Evolutionary conservation across 2,113 vertebrate genomes (phyloP), one percentile per base, ranked within the genome.

Genomic region (Coptodon rendalli): DNA sequence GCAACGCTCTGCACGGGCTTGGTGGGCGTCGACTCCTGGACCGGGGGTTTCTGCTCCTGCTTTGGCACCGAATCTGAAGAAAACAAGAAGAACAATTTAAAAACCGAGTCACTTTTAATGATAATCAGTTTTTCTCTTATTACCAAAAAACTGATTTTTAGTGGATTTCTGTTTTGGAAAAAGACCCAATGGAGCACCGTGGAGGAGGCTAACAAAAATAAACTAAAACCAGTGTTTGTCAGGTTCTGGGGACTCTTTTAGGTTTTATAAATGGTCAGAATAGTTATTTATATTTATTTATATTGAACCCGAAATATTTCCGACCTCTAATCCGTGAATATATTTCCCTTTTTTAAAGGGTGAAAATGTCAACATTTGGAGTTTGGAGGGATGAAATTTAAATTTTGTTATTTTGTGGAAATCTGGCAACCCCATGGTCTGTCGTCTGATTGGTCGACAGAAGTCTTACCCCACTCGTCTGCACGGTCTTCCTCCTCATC

Each of bases 1-100:
- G 95, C 92, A 2, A 95, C 95, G 17, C 94, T 96, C 91, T 96
- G 95, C 73, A 96, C 93, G 0, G 96, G 95, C 40, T 95, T 95
- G 82, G 84, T 16, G 43, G 93, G 53, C 3, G 91, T 22, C 1
- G 96, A 92, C 59, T 97, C 96, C 90, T 95, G 95, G 54, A 95
- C 91, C 1, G 90, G 84, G 0, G 90, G 61, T 13, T 85, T 91
- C 59, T 92, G 89, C 36, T 92, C 85, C 84, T 61, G 56, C 53
- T 94, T 90, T 9, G 92, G 92, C 73, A 87, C 93, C 3, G 71
- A 90, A 24, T 87, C 96, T 96, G 83, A n/a, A 24, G 36, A 2
- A 9, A 40, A 50, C 1, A 13, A 2, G 10, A 73, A 9, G 11
- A 9, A 34, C 5, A 7, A 8, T 24, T 22, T 7, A 66, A 53